phyloP scores from a whole-genome alignment of 2,113 vertebrate genomes.

The Chlamydotis undulata region DNA sequence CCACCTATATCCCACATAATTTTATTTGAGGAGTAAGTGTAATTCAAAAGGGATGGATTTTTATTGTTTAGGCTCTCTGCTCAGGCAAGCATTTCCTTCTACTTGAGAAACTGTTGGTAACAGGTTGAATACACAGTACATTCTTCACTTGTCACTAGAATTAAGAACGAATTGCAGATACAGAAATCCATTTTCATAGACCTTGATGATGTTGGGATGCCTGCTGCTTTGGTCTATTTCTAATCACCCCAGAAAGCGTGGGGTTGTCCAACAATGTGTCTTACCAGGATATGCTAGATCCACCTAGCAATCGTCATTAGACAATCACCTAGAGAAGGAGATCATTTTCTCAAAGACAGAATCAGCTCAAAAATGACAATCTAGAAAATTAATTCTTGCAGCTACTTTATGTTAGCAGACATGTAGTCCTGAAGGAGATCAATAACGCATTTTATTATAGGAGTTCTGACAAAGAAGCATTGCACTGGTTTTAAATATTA shows the following conservation, averaged over 20 bases:
- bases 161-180: not conserved
- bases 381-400: constrained; percentile 19
- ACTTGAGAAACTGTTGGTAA: not conserved
- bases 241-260: not conserved
- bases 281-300: not conserved
- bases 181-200: not conserved
- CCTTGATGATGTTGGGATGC: not conserved
- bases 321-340: not conserved
- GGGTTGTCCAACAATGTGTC: not conserved
- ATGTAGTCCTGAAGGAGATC: not conserved
- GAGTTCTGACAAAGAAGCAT: not conserved
- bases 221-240: not conserved
- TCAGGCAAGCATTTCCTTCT: not conserved
- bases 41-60: not conserved
- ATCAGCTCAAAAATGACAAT: not conserved
- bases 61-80: not conserved
- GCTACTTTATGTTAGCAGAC: constrained; percentile 13
- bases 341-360: constrained; percentile 13
- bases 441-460: constrained; percentile 29
- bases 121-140: not conserved
- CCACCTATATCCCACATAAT: not conserved
- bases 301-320: not conserved
- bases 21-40: not conserved
- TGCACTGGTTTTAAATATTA: constrained; percentile 28
- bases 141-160: not conserved